Evolutionary conservation across 2,888 invertebrate genomes (phyloP).

Genomic region (Gymnocheta viridis): DNA sequence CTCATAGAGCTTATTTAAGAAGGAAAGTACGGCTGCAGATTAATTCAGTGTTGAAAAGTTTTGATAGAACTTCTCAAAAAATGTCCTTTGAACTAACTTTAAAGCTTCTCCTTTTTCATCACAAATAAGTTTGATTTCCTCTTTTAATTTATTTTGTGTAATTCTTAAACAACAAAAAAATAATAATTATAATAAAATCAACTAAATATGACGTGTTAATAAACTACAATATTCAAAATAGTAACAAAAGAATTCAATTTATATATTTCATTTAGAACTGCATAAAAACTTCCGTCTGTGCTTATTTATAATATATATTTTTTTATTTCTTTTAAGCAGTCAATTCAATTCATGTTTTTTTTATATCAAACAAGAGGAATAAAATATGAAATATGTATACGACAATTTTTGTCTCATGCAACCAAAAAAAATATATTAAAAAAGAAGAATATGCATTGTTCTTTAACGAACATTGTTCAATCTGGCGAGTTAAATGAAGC

Average conservation of each 20-base stretch:
- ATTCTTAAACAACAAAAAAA: too few relatives aligned
- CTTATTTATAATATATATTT: not conserved
- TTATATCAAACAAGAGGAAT: too few relatives aligned
- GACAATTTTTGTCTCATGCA: not conserved
- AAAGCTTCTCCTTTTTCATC: too few relatives aligned
- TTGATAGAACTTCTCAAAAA: too few relatives aligned
- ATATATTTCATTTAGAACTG: constrained; percentile 4
- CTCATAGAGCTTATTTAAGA: too few relatives aligned
- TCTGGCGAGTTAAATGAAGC: constrained; percentile 28
- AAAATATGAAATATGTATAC: not conserved
- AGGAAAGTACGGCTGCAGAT: too few relatives aligned
- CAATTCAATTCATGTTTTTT: not conserved
- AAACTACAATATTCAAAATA: constrained; percentile 24
- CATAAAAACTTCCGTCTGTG: constrained; percentile 1
- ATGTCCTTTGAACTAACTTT: too few relatives aligned
- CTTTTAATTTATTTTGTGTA: too few relatives aligned
- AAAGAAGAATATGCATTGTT: constrained; percentile 5
- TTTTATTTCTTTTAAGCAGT: not conserved
- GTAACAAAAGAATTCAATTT: constrained; percentile 54
- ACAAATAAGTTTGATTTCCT: too few relatives aligned
- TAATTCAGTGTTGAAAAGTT: too few relatives aligned
- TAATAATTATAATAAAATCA: too few relatives aligned
- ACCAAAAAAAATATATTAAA: not conserved
- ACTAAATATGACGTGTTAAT: not conserved
- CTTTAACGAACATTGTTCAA: constrained; percentile 43